Evolutionary conservation across 2,113 vertebrate species (phyloP), one percentile per base, ranked within the genome.

Genomic region (Rhombomys opimus): DNA sequence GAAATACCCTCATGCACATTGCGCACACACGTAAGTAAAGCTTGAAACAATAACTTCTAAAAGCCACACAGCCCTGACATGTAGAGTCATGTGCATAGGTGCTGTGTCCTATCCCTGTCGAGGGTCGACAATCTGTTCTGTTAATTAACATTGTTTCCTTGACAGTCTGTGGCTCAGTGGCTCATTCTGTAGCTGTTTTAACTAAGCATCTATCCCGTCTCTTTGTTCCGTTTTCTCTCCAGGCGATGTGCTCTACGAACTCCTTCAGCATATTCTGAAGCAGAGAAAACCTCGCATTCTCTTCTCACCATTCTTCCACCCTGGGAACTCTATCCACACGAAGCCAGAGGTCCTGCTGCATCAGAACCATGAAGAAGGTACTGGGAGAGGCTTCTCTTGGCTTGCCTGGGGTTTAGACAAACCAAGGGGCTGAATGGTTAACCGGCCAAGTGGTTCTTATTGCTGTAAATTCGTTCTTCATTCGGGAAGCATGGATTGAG

Each of bases 241-340:
- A 99, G 99, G 99, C 90, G 99, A 99, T 73, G 99, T 99, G 97
- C 98, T 99, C 80, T 99, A 99, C 84, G 99, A 99, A 98, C 99
- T 99, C 97, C 99, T 99, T 96, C 99, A 99, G 98, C 99, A 99
- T 98, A 99, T 99, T 97, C 98, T 99, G 98, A 99, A 99, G 99
- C 99, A 99, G 98, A 99, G 99, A 97, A 99, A 99, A 98, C 98
- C 99, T 63, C 99, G 98, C 23, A 98, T 99, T 94, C 97, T 99
- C 52, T 99, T 99, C 97, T 99, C 99, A n/a, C 99, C 99, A 1
- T 98, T 99, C 77, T 99, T 99, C 97, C 99, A 99, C 93, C 99
- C 99, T 2, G 99, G 99, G 89, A 99, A 99, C 97, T 99, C 99
- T n/a, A 98, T 99, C 93, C 99, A 99, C 95, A 98, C 99, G 46